Conservation (phyloP, 2,888 invertebrate species). For the Drosophila acutilabella region DNA sequence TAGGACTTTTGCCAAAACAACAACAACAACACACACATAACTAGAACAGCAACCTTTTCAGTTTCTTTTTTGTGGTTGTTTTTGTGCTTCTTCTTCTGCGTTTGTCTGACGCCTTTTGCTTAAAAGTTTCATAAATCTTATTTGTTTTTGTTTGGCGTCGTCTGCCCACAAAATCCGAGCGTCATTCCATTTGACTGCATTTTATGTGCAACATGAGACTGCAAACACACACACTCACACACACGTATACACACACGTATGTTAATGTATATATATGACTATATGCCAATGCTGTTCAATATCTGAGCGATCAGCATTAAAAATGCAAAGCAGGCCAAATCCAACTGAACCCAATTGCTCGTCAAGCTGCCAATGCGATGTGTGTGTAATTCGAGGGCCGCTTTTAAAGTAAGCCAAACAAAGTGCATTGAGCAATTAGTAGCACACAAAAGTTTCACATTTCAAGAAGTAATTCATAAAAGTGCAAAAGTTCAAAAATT, state of each 20-base stretch:
- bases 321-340: constrained; percentile 66
- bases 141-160: constrained; percentile 69
- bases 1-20: constrained; percentile 57
- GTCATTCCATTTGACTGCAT: constrained; percentile 80
- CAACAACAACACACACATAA: constrained; percentile 42
- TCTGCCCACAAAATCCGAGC: constrained; percentile 70
- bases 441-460: neutral
- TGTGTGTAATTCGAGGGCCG: constrained; percentile 42
- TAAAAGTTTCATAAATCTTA: constrained; percentile 82
- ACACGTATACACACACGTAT: constrained; percentile 1
- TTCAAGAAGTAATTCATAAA: neutral
- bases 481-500: too few species aligned
- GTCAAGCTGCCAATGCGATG: constrained; percentile 59
- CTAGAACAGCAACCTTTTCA: constrained; percentile 11
- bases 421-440: neutral
- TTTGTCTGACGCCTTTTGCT: constrained; percentile 72
- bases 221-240: constrained; percentile 32
- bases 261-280: constrained; percentile 17
- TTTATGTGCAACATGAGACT: constrained; percentile 71
- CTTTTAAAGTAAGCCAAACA: constrained; percentile 2
- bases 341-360: constrained; percentile 53
- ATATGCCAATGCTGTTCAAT: constrained; percentile 73
- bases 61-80: constrained; percentile 16
- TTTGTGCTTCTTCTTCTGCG: constrained; percentile 37
- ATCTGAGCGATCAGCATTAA: constrained; percentile 76